A percentile compares a stretch with the other conserved stretches of the same genome.
Evolutionary conservation across 2,113 vertebrate genomes (phyloP).

Genomic region (Malaclemys terrapin): DNA sequence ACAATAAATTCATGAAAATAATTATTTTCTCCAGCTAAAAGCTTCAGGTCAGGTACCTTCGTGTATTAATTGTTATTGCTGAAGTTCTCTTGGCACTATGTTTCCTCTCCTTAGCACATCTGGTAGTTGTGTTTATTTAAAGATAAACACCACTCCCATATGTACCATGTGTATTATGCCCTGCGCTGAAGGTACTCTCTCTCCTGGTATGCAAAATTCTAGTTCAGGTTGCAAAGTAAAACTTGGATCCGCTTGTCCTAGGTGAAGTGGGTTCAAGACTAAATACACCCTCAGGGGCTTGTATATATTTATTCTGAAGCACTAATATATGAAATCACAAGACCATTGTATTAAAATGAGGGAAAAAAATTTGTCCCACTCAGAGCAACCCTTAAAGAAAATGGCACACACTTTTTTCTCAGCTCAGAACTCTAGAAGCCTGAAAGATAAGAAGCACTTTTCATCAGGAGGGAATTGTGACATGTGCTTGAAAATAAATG

Average conservation of each 20-base stretch:
- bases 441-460: not conserved
- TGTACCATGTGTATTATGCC: not conserved
- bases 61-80: slow-evolving; percentile 7
- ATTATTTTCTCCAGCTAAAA: slow-evolving; percentile 16
- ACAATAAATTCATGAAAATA: not conserved
- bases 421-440: not conserved
- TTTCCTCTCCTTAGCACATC: slow-evolving; percentile 7
- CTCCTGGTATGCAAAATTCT: not conserved
- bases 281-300: not conserved
- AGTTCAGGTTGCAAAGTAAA: not conserved
- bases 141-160: not conserved
- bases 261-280: not conserved
- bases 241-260: not conserved
- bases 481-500: not conserved
- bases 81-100: slow-evolving; percentile 7
- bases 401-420: not conserved
- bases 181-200: not conserved
- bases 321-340: not conserved
- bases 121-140: slow-evolving; percentile 15
- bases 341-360: not conserved
- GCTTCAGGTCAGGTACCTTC: slow-evolving; percentile 40
- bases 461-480: not conserved
- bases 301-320: not conserved
- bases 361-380: not conserved
- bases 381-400: not conserved